A percentile compares a stretch with the other conserved stretches of the same genome.
These are phyloP conservation scores for Promerops cafer DNA, from an alignment of 2,113 vertebrate genomes.

Conservation along the genomic window DNA sequence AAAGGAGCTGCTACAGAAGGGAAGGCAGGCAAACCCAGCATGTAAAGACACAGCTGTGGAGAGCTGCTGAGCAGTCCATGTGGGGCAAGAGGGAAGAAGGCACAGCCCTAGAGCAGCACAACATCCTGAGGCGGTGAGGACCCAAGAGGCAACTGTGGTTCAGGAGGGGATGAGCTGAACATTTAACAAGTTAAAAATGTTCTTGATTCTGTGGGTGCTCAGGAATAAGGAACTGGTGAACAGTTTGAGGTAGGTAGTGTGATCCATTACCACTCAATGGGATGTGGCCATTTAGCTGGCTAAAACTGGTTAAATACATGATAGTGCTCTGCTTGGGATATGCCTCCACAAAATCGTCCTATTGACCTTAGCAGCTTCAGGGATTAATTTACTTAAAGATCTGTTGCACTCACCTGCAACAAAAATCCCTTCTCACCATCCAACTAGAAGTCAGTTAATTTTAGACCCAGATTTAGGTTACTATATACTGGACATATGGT, in stretches of 20 bases:
- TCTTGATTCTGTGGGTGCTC: background rate
- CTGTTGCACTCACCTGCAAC: background rate
- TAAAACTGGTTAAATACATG: background rate
- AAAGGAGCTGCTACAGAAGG: background rate
- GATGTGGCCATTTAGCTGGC: background rate
- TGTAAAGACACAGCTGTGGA: rapidly evolving
- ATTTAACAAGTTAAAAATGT: background rate
- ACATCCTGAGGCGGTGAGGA: rapidly evolving
- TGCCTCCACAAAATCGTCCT: background rate
- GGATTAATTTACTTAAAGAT: background rate
- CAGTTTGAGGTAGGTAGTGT: background rate
- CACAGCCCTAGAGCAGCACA: background rate
- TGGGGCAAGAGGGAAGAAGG: background rate
- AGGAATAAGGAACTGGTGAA: background rate
- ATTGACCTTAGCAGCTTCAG: background rate
- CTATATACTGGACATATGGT: background rate
- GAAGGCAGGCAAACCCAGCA: background rate
- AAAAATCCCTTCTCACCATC: background rate
- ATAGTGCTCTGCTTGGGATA: rapidly evolving
- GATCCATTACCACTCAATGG: background rate
- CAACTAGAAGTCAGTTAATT: background rate
- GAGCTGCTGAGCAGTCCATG: background rate
- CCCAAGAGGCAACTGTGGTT: rapidly evolving
- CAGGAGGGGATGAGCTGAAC: background rate
- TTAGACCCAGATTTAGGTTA: background rate